phyloP scores from a whole-genome alignment of 2,797 vertebrate genomes.

The Buphagus erythrorhynchus region DNA sequence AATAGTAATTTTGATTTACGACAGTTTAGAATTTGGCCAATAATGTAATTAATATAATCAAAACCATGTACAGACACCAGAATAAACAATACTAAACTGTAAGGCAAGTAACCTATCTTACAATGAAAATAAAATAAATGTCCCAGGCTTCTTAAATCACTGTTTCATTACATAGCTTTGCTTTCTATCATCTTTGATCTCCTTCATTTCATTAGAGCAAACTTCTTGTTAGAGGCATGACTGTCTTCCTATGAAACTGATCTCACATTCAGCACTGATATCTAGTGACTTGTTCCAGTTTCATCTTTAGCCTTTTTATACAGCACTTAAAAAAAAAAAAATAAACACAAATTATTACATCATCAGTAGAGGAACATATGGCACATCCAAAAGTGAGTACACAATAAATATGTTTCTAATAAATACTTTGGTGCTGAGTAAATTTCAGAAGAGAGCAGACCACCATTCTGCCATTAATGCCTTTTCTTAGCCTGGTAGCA shows the following conservation, averaged over 20 bases:
- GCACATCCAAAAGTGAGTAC: background rate
- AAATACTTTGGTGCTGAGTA: conserved; percentile 42
- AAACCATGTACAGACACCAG: conserved; percentile 70
- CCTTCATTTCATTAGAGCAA: conserved; percentile 74
- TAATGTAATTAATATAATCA: conserved; percentile 79
- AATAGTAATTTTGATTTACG: conserved; percentile 51
- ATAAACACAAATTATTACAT: conserved; percentile 27
- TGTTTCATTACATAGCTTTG: conserved; percentile 71
- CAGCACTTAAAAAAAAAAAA: background rate
- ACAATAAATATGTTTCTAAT: conserved; percentile 52
- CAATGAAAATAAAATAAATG: conserved; percentile 75
- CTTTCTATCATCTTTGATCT: conserved; percentile 80
- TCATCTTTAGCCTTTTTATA: conserved; percentile 37
- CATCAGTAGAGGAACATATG: conserved; percentile 16
- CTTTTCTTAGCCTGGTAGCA: conserved; percentile 13
- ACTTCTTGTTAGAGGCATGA: conserved; percentile 72
- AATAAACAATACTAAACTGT: conserved; percentile 70
- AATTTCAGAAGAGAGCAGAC: conserved; percentile 26
- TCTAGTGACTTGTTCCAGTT: conserved; percentile 63
- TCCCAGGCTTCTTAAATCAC: conserved; percentile 78
- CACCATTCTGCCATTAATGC: conserved; percentile 5
- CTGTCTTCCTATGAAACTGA: conserved; percentile 74
- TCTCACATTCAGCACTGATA: conserved; percentile 63
- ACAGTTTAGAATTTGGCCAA: conserved; percentile 58
- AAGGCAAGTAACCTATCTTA: conserved; percentile 75